Conservation (phyloP, 2,888 invertebrate genomes). For the Ctenicera cuprea region DNA sequence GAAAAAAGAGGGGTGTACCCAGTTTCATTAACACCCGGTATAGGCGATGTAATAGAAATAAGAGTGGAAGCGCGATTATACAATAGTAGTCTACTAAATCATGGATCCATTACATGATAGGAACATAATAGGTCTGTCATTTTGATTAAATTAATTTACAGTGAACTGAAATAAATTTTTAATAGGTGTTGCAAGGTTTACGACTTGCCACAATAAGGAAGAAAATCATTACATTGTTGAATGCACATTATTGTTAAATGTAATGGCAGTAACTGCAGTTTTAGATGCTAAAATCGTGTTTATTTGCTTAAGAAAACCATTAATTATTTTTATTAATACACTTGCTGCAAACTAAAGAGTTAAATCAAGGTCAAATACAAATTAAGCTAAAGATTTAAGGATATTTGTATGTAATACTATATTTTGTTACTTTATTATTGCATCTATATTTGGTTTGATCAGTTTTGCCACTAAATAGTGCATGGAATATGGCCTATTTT, state of each 20-base stretch:
- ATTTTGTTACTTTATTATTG: too few species aligned
- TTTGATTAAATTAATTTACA: neutral
- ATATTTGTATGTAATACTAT: too few species aligned
- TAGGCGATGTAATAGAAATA: too few species aligned
- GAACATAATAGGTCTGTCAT: neutral
- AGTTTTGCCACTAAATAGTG: too few species aligned
- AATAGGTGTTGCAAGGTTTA: conserved; percentile 19
- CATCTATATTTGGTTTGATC: too few species aligned
- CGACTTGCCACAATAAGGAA: conserved; percentile 15
- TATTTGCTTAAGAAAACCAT: neutral
- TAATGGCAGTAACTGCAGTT: conserved; percentile 1
- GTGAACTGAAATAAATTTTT: neutral
- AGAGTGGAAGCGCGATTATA: too few species aligned
- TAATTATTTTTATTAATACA: neutral
- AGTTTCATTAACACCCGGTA: too few species aligned
- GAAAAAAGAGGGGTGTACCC: too few species aligned
- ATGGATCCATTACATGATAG: too few species aligned
- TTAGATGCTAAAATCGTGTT: neutral
- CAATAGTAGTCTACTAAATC: too few species aligned
- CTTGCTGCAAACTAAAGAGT: neutral
- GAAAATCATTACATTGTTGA: conserved; percentile 25
- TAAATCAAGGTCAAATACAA: neutral
- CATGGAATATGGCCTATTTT: too few species aligned
- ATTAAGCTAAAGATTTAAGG: neutral
- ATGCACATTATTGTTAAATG: conserved; percentile 17